A percentile compares a stretch with the other conserved stretches of the same genome.
Conservation (phyloP, 1,140 invertebrate genomes). For the Carposina sasakii region DNA sequence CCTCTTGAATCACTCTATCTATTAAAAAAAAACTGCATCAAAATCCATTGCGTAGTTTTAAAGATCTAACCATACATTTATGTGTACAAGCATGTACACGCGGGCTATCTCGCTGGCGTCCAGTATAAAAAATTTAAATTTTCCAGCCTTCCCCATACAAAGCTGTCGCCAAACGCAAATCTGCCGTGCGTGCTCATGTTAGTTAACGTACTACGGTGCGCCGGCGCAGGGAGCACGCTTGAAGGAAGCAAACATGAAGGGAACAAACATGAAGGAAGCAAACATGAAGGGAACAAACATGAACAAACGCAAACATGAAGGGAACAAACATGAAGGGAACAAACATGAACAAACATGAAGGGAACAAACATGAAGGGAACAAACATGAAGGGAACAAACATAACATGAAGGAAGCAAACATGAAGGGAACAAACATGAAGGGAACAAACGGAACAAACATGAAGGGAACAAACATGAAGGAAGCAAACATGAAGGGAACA, state of each 20-base stretch:
- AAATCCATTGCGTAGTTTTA: too few species aligned
- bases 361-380: too few species aligned
- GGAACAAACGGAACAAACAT: slow-evolving; percentile 38
- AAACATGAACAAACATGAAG: slow-evolving; percentile 1
- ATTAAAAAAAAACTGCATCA: too few species aligned
- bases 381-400: neutral
- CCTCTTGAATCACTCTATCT: too few species aligned
- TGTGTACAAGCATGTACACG: too few species aligned
- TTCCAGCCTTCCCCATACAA: slow-evolving; percentile 39
- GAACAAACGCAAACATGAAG: too few species aligned
- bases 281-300: too few species aligned
- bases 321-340: slow-evolving; percentile 2
- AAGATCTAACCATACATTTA: too few species aligned
- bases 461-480: slow-evolving; percentile 11
- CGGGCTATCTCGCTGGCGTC: too few species aligned
- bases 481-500: slow-evolving; percentile 8
- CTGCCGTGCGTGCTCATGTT: slow-evolving; percentile 52
- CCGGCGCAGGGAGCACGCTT: slow-evolving; percentile 21
- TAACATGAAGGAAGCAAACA: slow-evolving; percentile 12
- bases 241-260: neutral
- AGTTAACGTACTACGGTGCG: slow-evolving; percentile 43
- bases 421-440: neutral
- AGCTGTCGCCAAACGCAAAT: slow-evolving; percentile 22
- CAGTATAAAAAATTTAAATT: too few species aligned
- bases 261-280: neutral